Evolutionary conservation across 1,140 invertebrate genomes (phyloP), one percentile per base, ranked within the genome.

Genomic region (Coptotermes formosanus): DNA sequence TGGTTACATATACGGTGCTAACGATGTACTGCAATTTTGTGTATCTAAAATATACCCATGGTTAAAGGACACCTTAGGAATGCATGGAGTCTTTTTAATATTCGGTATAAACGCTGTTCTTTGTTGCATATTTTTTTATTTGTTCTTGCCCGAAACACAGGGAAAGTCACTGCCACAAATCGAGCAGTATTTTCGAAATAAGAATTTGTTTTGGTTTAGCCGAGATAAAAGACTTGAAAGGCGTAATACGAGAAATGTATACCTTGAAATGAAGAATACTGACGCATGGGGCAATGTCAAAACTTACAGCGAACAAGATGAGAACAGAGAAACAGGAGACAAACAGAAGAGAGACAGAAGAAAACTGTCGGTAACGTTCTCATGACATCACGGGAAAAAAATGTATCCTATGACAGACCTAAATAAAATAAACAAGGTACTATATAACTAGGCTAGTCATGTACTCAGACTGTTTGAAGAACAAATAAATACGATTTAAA

Each of bases 101-200:
- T 97, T 97, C 89, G 95, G 95, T 32, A 88, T 95, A 9, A 92
- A 92, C 83, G 90, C 92, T 11, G 87, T 91, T 38, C 43, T 92
- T 64, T 91, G 94, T 11, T 93, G 94, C 16, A 82, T 96, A 2
- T 94, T 97, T 64, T 91, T 96, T 86, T 96, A 93, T 87, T 90
- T 96, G 0, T 91, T 95, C 84, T 91, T 97, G 52, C 97, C 96
- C 32, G 97, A 98, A 92, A 97, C 96, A 0, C 97, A 96, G 89
- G 95, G 95, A 25, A 94, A 94, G 87, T 94, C 92, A 4, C 91
- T 97, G 85, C 93, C 95, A 86, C 94, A 97, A 91, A 96, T 97
- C 86, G 95, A 96, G 90, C 94, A 95, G 90, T 95, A 96, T 89
- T 96, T 95, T 89, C 91, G 94, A 88, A 93, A 93, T 87, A 90